Evolutionary conservation across 2,888 invertebrate genomes (phyloP), one percentile per base, ranked within the genome.

Genomic region (Megalurothrips usitatus): DNA sequence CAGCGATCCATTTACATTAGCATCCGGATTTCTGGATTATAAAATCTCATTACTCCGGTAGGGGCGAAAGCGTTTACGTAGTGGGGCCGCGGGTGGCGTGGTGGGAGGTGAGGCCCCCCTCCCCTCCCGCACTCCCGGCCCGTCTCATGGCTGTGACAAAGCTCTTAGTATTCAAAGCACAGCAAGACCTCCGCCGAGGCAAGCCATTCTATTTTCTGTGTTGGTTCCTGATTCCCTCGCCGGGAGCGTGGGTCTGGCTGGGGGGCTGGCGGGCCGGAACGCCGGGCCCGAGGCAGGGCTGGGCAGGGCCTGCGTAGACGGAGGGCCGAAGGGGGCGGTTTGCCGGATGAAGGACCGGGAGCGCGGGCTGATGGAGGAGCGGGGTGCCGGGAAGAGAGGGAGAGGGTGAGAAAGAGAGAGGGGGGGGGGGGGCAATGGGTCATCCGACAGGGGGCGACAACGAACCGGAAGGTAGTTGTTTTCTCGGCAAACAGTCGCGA

Each of bases 401-500:
- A n/a, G 4, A 63, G n/a, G n/a, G 63, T 6, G 63, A 63, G 63
- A 19, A 19, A 19, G 63, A n/a, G 68, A 23, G 23, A 3, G 23
- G 23, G 23, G 68, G 68, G 68, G 6, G 23, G n/a, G 23, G 11
- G 23, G 68, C 68, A 68, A 8, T 9, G 68, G 34, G 34, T 43
- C 34, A 43, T 43, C 34, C 34, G 34, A 43, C 34, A 43, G 34
- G 34, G 58, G 58, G 58, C 14, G 58, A 58, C 58, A 58, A 58
- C 58, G 0, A 58, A 14, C 10, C n/a, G 58, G 14, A 58, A 58
- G 58, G 58, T 58, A 17, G 14, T 8, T 58, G 58, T 58, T 58
- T 58, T 58, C 58, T 58, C 58, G 58, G 58, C 58, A 58, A 58
- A 58, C n/a, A 58, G 58, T 52, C 52, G 58, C 58, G 58, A 14